Conservation (phyloP, 2,797 vertebrate genomes). For the Psittacula echo region DNA sequence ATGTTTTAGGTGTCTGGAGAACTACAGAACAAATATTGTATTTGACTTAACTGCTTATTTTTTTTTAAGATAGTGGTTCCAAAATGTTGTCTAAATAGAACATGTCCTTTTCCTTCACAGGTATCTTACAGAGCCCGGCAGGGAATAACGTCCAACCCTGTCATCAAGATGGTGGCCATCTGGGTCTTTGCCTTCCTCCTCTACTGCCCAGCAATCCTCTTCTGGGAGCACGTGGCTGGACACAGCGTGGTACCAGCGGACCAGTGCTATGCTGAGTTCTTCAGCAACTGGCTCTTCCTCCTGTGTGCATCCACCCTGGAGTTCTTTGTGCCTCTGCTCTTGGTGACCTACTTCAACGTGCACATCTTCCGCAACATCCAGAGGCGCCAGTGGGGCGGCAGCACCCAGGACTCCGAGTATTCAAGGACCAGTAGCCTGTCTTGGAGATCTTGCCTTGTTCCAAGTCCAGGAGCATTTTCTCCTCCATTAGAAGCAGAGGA, state of each 20-base stretch:
- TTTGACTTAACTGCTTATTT: background rate
- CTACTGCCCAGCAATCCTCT: slow-evolving; percentile 86
- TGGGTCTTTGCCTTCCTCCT: slow-evolving; percentile 89
- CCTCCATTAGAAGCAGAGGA: background rate
- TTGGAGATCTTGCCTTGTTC: background rate
- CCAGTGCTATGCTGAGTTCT: slow-evolving; percentile 85
- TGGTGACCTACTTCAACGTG: slow-evolving; percentile 88
- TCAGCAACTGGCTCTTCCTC: slow-evolving; percentile 87
- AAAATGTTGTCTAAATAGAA: background rate
- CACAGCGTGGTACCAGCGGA: slow-evolving; percentile 70
- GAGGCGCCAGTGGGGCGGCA: slow-evolving; percentile 69
- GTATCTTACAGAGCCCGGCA: slow-evolving; percentile 85
- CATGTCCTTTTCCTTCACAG: slow-evolving; percentile 53
- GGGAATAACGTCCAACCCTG: slow-evolving; percentile 73
- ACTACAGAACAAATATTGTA: background rate
- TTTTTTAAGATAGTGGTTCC: background rate
- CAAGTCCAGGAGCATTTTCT: background rate
- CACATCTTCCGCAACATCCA: slow-evolving; percentile 88
- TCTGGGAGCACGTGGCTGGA: slow-evolving; percentile 78
- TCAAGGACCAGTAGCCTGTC: background rate
- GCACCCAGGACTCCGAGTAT: background rate
- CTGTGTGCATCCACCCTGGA: slow-evolving; percentile 85
- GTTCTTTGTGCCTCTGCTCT: slow-evolving; percentile 87
- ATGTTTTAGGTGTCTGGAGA: background rate
- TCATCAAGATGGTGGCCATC: slow-evolving; percentile 83